Evolutionary conservation across 2,113 vertebrate species (phyloP).

Genomic region (Lampris megalopsis): DNA sequence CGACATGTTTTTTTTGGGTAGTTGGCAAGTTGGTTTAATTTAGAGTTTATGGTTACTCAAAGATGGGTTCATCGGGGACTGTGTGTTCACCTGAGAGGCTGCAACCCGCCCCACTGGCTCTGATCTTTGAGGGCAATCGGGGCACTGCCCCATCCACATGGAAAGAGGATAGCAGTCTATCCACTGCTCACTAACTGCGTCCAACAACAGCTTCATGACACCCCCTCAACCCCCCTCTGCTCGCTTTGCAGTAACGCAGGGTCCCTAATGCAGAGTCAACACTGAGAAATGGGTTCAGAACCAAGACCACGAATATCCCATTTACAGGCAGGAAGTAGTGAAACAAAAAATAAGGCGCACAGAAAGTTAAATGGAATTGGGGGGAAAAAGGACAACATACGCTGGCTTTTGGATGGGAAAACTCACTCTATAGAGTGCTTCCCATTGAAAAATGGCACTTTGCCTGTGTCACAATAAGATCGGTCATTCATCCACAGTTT

Average conservation of each 20-base stretch:
- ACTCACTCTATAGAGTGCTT: background rate
- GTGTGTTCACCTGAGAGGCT: constrained; percentile 58
- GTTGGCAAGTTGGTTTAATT: constrained; percentile 23
- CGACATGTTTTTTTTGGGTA: background rate
- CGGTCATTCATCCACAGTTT: constrained; percentile 10
- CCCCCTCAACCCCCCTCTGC: background rate
- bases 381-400: background rate
- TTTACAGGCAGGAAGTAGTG: background rate
- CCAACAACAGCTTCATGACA: constrained; percentile 33
- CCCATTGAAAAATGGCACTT: constrained; percentile 23
- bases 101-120: constrained; percentile 44
- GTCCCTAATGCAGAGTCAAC: constrained; percentile 9
- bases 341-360: background rate
- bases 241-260: background rate
- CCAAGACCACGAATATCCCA: background rate
- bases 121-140: constrained; percentile 43
- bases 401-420: background rate
- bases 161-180: constrained; percentile 57
- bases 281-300: constrained; percentile 22
- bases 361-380: background rate
- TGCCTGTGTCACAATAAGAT: constrained; percentile 33
- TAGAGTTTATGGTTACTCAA: constrained; percentile 55
- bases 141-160: constrained; percentile 17
- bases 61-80: constrained; percentile 34
- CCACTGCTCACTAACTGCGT: constrained; percentile 39